Conservation (phyloP, 1,140 invertebrate species). For the Cheumatopsyche charites region DNA sequence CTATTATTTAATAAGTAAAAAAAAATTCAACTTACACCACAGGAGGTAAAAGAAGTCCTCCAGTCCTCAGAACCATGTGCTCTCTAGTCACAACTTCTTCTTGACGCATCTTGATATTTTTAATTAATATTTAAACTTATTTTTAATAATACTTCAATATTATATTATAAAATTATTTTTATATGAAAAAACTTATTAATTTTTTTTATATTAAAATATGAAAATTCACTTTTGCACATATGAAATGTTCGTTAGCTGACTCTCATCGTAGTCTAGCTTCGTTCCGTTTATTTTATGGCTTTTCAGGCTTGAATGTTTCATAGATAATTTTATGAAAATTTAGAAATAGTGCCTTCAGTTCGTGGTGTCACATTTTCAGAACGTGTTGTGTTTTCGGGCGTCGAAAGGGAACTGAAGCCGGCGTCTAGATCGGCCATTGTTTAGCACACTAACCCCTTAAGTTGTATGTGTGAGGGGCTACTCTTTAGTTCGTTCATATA, state of each 20-base stretch:
- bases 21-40: slow-evolving; percentile 43
- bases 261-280: neutral
- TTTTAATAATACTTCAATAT: no score
- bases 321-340: no score
- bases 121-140: no score
- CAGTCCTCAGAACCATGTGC: slow-evolving; percentile 42
- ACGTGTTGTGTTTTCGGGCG: slow-evolving; percentile 5
- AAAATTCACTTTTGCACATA: no score
- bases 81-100: slow-evolving; percentile 45
- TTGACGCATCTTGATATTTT: slow-evolving; percentile 36
- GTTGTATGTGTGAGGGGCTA: slow-evolving; percentile 19
- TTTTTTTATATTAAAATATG: no score
- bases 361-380: no score
- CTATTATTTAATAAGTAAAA: neutral
- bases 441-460: slow-evolving; percentile 36
- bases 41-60: slow-evolving; percentile 40
- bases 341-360: no score
- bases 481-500: neutral
- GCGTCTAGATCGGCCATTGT: slow-evolving; percentile 16
- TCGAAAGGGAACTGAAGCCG: slow-evolving; percentile 14
- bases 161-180: no score
- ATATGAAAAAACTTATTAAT: no score
- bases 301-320: neutral
- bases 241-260: neutral
- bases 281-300: neutral